Percentiles rank a stretch among this genome's conserved stretches.
Conservation (phyloP, 92 coral and sea anemone genomes). For the Phenganax stokvisi region DNA sequence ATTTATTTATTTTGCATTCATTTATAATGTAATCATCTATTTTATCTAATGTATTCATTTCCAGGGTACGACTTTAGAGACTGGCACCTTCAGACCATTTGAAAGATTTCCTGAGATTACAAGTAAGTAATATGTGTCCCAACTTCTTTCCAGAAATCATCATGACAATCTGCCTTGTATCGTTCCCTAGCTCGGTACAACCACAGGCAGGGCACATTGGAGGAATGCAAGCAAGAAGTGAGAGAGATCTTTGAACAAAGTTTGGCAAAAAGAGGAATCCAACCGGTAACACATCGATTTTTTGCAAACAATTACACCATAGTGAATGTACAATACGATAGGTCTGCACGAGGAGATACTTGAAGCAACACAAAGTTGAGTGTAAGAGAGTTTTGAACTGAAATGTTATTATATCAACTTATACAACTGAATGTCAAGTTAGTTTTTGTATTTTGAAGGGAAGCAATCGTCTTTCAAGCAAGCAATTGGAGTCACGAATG, state of each 20-base stretch:
- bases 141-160: background rate
- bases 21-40: background rate
- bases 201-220: conserved; percentile 66
- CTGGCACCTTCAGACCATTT: conserved; percentile 79
- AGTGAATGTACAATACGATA: background rate
- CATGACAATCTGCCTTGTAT: background rate
- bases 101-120: conserved; percentile 66
- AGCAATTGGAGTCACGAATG: conserved; percentile 83
- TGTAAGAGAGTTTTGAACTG: too few species aligned
- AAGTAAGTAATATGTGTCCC: conserved; percentile 49
- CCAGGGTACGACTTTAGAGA: conserved; percentile 81
- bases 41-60: background rate
- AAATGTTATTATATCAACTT: background rate
- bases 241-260: conserved; percentile 68
- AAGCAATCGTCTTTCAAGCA: conserved; percentile 62
- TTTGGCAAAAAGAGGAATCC: conserved; percentile 64
- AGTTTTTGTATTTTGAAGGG: conserved; percentile 42
- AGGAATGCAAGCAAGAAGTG: conserved; percentile 76
- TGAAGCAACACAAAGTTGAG: too few species aligned
- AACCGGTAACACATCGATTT: conserved; percentile 49
- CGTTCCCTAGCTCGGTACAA: conserved; percentile 66
- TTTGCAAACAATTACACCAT: background rate
- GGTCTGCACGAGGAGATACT: too few species aligned
- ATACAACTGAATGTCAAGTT: background rate
- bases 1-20: too few species aligned